Conservation (phyloP, 2,888 invertebrate genomes). For the Ectemnius cavifrons region DNA sequence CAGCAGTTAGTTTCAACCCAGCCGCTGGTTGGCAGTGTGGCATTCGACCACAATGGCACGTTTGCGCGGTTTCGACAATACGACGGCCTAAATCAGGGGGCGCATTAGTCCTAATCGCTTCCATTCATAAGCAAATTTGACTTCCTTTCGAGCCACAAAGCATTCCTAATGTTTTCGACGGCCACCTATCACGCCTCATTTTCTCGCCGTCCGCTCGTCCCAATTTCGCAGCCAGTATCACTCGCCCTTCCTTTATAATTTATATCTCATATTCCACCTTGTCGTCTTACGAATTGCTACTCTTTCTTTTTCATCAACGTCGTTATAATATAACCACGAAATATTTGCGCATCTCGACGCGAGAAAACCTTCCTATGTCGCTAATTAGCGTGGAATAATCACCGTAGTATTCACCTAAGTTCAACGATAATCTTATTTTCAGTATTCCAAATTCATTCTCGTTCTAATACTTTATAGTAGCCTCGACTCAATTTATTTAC, state of each 20-base stretch:
- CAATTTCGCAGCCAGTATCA: conserved; percentile 28
- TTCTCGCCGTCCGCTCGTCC: conserved; percentile 34
- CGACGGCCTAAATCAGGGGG: conserved; percentile 57
- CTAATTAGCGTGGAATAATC: too few relatives aligned
- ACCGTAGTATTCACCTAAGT: too few relatives aligned
- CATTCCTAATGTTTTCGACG: conserved; percentile 65
- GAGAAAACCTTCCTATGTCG: too few relatives aligned
- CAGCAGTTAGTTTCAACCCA: conserved; percentile 16
- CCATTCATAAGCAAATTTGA: conserved; percentile 70
- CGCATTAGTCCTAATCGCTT: conserved; percentile 68
- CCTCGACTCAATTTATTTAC: conserved; percentile 5
- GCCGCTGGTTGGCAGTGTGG: conserved; percentile 10
- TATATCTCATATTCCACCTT: conserved; percentile 18
- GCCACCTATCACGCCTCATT: conserved; percentile 55
- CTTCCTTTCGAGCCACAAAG: conserved; percentile 60
- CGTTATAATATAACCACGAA: conserved; percentile 9
- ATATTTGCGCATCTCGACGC: not conserved
- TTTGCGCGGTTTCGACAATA: conserved; percentile 57
- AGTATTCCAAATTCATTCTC: too few relatives aligned
- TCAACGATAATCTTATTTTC: too few relatives aligned
- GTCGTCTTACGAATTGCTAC: conserved; percentile 24
- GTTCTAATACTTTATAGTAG: not conserved
- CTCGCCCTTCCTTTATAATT: conserved; percentile 16
- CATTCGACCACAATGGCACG: conserved; percentile 58
- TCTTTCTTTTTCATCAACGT: conserved; percentile 25